Evolutionary conservation across 2,113 vertebrate species (phyloP), one percentile per base, ranked within the genome.

Genomic region (Melanerpes formicivorus): DNA sequence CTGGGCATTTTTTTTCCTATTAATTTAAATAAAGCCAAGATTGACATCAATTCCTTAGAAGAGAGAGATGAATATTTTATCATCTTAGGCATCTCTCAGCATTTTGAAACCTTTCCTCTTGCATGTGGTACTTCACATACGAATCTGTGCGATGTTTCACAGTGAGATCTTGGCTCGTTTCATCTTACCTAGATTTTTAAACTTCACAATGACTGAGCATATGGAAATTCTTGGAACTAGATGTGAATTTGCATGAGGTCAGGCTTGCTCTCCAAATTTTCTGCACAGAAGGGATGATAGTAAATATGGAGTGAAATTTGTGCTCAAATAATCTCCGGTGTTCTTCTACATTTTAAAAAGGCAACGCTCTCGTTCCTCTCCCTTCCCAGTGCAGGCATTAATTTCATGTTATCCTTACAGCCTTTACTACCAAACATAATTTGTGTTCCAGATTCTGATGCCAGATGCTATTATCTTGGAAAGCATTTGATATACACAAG

Each of bases 311-410:
- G 18, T 69, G 29, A 90, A 91, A 90, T 70, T 73, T 1, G 2
- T 70, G 34, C 26, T 82, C 2, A 82, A 73, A 79, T 63, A 44
- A 75, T 77, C 18, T 71, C 34, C 70, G 21, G 4, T 48, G 19
- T 66, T 87, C 46, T 65, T 15, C 65, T 32, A 18, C 15, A 29
- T 58, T 46, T 1, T 16, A 73, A 88, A 70, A 69, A 52, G 12
- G 3, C 22, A 44, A 14, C 1, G 0, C 2, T 42, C 40, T 2
- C 0, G 1, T 27, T 87, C 30, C 30, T 89, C n/a, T 82, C 83
- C 73, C 30, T 59, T 85, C 65, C 27, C 69, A 66, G 59, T 12
- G 50, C 11, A 63, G 81, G 27, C 52, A 34, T 26, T 59, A 56
- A 67, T 85, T 80, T 80, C 37, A 40, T 50, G 26, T 84, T 76